Base-by-base conservation (phyloP, 2,797 vertebrate genomes). In the Typhlichthys subterraneus region DNA sequence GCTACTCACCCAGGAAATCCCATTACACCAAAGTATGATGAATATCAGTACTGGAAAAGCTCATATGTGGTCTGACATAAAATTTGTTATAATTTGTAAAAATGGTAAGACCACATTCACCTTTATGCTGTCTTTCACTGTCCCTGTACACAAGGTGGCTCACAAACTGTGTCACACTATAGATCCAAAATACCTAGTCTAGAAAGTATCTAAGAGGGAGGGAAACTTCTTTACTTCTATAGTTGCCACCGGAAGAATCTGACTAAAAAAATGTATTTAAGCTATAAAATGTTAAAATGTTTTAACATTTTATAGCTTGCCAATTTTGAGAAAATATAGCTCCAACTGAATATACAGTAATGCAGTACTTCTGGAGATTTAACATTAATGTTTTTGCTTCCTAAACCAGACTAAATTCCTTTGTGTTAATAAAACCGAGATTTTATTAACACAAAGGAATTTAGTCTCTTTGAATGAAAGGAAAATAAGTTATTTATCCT, bases 1-100 rank as follows among this genome's bases (percentile, higher is more conserved):
- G 85, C 77, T 84, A 75, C 85, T 91, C 89, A 91, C 88, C 77
- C 85, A 90, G 87, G 86, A 90, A 92, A 94, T 91, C 88, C 89
- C 77, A 92, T 92, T 92, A 92, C 77, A 84, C 75, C 88, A 89
- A 91, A 92, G 85, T 88, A 90, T 92, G 91, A 93, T 92, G 85
- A 89, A 93, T 92, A 89, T 84, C 80, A 76, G 79, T 62, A 66
- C 73, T 57, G 54, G 64, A 69, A 87, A 91, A 82, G 68, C 85
- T 88, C 84, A 88, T 89, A 89, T 89, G 86, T 85, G 74, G 81
- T 67, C 85, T 92, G 89, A 91, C 85, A 88, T 89, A 87, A 90
- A 85, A 88, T 91, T 91, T 91, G 80, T 93, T 86, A 90, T 89
- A 85, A 92, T 92, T 91, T 91, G 81, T 64, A 72, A 73, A 82